Base-by-base conservation (phyloP, 2,888 invertebrate species). In the Rhabditoides inermis region DNA sequence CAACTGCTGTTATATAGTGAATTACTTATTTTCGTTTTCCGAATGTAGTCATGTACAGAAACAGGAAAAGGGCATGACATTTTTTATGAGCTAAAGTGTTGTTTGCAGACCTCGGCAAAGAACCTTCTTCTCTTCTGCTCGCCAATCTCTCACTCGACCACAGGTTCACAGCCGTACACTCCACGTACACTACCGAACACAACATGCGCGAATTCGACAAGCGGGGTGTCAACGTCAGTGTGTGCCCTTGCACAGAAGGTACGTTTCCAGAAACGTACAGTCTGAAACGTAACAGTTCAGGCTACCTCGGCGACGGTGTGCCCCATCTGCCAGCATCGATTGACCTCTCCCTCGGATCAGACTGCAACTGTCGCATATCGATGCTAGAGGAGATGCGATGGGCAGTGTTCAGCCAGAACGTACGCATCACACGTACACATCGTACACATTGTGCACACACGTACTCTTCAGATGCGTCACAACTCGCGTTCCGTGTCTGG, bases 381-480 rank as follows among this genome's bases (percentile, higher is more conserved):
- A 64, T 74, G 39, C 30, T 72, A 18, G 75, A 74, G 45, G 75
- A 74, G 44, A 66, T 75, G 70, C 53, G 75, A 51, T 74, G 72
- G 73, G 62, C 72, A 22, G 65, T 68, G 22, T 74, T 69, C 48
- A 60, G 68, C 10, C 75, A 74, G 52, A 73, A 74, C 59, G 72
- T 73, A 40, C 26, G 40, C 37, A 22, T 12, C 20, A 28, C 22
- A 10, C 1, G 2, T 41, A n/a, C n/a, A n/a, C n/a, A n/a, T n/a
- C n/a, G n/a, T n/a, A n/a, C n/a, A n/a, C n/a, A n/a, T n/a, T n/a
- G n/a, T n/a, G n/a, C n/a, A n/a, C n/a, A n/a, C n/a, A n/a, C n/a
- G n/a, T n/a, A n/a, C n/a, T n/a, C n/a, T n/a, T n/a, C n/a, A n/a
- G n/a, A n/a, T n/a, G n/a, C n/a, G n/a, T n/a, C n/a, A n/a, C n/a